Evolutionary conservation across 2,113 vertebrate species (phyloP).

Genomic region (Isichthys henryi): DNA sequence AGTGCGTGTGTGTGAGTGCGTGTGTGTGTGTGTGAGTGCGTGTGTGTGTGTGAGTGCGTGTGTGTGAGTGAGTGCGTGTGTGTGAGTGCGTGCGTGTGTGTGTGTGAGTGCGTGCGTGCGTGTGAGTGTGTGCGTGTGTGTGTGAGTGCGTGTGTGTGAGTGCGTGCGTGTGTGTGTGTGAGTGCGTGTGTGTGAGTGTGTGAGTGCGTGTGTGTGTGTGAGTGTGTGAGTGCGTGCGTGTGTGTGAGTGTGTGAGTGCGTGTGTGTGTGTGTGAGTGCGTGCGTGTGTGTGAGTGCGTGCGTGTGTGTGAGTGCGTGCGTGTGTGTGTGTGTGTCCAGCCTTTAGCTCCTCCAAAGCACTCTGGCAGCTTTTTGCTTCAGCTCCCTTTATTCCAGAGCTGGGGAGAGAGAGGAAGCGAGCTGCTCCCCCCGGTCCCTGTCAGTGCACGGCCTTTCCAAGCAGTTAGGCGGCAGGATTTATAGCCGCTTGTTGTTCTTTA

Average conservation of each 20-base stretch:
- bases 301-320: too few species aligned
- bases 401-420: background rate
- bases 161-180: background rate
- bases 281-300: background rate
- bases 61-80: too few species aligned
- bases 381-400: background rate
- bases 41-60: background rate
- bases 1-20: too few species aligned
- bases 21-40: background rate
- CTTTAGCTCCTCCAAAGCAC: background rate
- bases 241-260: background rate
- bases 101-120: too few species aligned
- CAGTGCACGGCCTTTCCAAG: constrained; percentile 18
- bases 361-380: background rate
- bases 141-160: background rate
- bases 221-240: background rate
- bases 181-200: background rate
- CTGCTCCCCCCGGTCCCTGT: background rate
- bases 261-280: too few species aligned
- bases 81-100: background rate
- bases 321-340: background rate
- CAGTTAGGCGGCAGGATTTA: constrained; percentile 30
- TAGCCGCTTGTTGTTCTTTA: constrained; percentile 19
- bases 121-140: constrained; percentile 2
- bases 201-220: background rate